Conservation (phyloP, 2,797 vertebrate species). For the Sparidentex hasta region DNA sequence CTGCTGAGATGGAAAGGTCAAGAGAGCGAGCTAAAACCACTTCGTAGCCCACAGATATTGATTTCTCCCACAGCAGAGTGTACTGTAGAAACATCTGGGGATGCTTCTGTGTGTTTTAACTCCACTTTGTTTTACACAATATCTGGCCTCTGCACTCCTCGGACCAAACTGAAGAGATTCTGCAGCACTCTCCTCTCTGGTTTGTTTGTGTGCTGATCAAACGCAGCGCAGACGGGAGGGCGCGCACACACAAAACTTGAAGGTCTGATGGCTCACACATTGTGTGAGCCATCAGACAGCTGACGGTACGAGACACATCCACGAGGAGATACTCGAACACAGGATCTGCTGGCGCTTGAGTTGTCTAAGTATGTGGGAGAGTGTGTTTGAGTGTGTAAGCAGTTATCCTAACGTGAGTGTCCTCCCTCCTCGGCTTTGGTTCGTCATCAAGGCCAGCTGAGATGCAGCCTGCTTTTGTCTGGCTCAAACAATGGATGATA, state of each 20-base stretch:
- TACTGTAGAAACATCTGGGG: slow-evolving; percentile 74
- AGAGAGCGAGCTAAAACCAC: slow-evolving; percentile 73
- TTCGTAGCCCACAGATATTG: slow-evolving; percentile 78
- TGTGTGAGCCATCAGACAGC: slow-evolving; percentile 47
- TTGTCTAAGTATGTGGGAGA: slow-evolving; percentile 39
- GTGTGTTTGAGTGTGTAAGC: slow-evolving; percentile 24
- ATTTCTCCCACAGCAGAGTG: slow-evolving; percentile 75
- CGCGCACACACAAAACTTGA: background rate
- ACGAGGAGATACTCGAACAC: slow-evolving; percentile 24
- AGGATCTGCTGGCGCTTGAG: slow-evolving; percentile 8
- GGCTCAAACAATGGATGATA: slow-evolving; percentile 64
- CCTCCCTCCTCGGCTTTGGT: slow-evolving; percentile 56
- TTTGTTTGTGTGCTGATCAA: slow-evolving; percentile 55
- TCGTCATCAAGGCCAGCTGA: slow-evolving; percentile 69
- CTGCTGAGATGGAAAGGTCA: slow-evolving; percentile 73
- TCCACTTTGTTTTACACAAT: slow-evolving; percentile 71
- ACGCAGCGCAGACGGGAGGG: slow-evolving; percentile 41
- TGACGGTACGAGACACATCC: slow-evolving; percentile 27
- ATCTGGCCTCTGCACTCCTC: slow-evolving; percentile 65
- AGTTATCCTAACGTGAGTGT: slow-evolving; percentile 39
- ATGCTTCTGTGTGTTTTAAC: slow-evolving; percentile 67
- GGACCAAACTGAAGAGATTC: slow-evolving; percentile 55
- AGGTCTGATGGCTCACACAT: slow-evolving; percentile 22
- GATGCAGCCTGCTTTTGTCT: slow-evolving; percentile 73
- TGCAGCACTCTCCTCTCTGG: slow-evolving; percentile 39